These are phyloP conservation scores for Agriopis leucophaearia DNA, from an alignment of 2,888 invertebrate species.

Conservation along the genomic window DNA sequence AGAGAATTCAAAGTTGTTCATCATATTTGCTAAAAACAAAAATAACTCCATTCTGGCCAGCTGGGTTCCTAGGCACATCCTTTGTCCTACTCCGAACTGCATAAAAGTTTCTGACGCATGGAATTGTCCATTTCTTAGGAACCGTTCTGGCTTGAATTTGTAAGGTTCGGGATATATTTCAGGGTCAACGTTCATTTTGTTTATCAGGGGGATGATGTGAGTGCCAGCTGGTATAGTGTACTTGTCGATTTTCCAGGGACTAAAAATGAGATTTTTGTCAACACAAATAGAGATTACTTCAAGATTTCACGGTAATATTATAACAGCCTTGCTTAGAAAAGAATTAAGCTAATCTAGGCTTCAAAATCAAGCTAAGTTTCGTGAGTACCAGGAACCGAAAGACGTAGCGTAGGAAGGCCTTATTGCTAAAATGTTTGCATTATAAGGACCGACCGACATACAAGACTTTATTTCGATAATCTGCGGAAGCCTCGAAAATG, in stretches of 20 bases:
- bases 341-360: no score
- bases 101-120: slow-evolving; percentile 92
- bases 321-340: no score
- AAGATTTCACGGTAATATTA: no score
- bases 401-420: no score
- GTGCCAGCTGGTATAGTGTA: slow-evolving; percentile 91
- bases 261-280: slow-evolving; percentile 64
- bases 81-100: slow-evolving; percentile 94
- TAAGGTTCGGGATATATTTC: slow-evolving; percentile 92
- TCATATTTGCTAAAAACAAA: slow-evolving; percentile 91
- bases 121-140: slow-evolving; percentile 90
- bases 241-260: slow-evolving; percentile 90
- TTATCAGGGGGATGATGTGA: slow-evolving; percentile 92
- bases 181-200: slow-evolving; percentile 94
- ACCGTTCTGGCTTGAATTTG: slow-evolving; percentile 91
- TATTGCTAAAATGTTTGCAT: no score
- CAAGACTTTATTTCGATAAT: background rate
- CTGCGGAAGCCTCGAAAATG: background rate
- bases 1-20: slow-evolving; percentile 90
- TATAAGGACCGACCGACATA: slow-evolving; percentile 20
- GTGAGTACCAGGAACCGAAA: no score
- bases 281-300: no score
- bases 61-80: slow-evolving; percentile 93
- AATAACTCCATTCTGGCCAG: slow-evolving; percentile 94
- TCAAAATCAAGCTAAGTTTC: no score